Evolutionary conservation across 2,888 invertebrate genomes (phyloP).

Genomic region (Campaea margaritaria): DNA sequence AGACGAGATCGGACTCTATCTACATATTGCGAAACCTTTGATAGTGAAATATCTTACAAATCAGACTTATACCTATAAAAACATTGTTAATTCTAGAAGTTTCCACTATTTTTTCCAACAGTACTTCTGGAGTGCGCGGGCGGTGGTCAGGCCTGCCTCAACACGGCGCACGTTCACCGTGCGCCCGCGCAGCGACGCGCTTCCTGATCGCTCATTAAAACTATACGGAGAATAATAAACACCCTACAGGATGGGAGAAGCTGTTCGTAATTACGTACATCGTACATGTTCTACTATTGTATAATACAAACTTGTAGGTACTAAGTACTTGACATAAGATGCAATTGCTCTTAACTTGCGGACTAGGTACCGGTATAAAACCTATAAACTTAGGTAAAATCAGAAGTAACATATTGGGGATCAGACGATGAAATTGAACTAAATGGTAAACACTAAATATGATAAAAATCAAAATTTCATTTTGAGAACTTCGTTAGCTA

Average conservation of each 20-base stretch:
- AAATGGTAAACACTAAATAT: too few species aligned
- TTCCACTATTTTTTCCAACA: conserved; percentile 53
- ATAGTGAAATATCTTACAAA: too few species aligned
- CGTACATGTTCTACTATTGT: background rate
- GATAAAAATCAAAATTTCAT: too few species aligned
- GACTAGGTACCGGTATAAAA: too few species aligned
- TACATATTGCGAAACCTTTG: too few species aligned
- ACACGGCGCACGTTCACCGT: conserved; percentile 69
- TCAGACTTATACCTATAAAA: too few species aligned
- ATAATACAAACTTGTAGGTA: background rate
- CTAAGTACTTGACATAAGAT: background rate
- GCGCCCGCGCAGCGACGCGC: conserved; percentile 56
- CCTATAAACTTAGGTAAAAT: too few species aligned
- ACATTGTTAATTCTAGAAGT: background rate
- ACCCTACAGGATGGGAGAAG: conserved; percentile 27
- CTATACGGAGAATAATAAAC: conserved; percentile 42
- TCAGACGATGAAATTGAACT: too few species aligned
- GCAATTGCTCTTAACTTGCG: too few species aligned
- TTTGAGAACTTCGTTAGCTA: too few species aligned
- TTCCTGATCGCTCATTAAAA: conserved; percentile 55
- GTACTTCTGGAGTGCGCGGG: conserved; percentile 56
- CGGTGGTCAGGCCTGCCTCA: conserved; percentile 78
- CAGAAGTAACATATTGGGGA: too few species aligned
- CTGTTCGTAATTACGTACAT: conserved; percentile 16
- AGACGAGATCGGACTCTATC: too few species aligned